phyloP scores from a whole-genome alignment of 2,888 invertebrate genomes.

The Ectemnius cavifrons region DNA sequence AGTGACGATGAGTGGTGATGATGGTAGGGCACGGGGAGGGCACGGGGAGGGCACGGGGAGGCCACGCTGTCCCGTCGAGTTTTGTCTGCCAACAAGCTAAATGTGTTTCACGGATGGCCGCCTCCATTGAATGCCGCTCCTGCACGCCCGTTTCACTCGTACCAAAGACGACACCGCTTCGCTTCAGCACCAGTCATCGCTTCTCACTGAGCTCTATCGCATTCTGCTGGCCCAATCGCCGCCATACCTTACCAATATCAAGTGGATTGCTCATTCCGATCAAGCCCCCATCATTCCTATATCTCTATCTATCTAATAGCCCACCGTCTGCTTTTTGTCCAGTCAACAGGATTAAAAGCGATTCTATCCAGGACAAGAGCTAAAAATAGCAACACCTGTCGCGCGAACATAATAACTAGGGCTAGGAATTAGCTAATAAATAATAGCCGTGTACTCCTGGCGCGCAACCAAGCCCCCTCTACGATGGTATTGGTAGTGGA shows the following conservation, averaged over 20 bases:
- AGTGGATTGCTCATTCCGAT: neutral
- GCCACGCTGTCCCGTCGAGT: constrained; percentile 70
- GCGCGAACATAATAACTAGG: constrained; percentile 49
- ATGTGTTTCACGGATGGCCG: constrained; percentile 77
- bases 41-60: constrained; percentile 24
- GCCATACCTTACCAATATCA: too few species aligned
- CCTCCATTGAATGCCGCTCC: constrained; percentile 71
- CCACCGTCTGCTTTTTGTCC: too few species aligned
- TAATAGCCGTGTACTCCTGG: constrained; percentile 58
- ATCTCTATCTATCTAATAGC: too few species aligned
- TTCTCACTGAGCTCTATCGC: too few species aligned
- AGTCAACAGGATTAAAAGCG: too few species aligned
- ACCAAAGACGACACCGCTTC: constrained; percentile 4
- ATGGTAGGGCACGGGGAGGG: too few species aligned
- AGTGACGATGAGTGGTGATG: too few species aligned
- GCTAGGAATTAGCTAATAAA: constrained; percentile 74
- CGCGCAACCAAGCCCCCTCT: constrained; percentile 46
- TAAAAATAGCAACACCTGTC: constrained; percentile 50
- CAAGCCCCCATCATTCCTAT: too few species aligned
- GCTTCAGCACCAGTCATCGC: neutral
- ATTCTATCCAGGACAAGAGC: too few species aligned
- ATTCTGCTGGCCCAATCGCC: too few species aligned
- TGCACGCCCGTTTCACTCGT: constrained; percentile 51
- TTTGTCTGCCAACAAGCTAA: constrained; percentile 77
- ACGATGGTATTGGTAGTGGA: too few species aligned